phyloP scores from a whole-genome alignment of 2,113 vertebrate genomes.

The Gopherus evgoodei region DNA sequence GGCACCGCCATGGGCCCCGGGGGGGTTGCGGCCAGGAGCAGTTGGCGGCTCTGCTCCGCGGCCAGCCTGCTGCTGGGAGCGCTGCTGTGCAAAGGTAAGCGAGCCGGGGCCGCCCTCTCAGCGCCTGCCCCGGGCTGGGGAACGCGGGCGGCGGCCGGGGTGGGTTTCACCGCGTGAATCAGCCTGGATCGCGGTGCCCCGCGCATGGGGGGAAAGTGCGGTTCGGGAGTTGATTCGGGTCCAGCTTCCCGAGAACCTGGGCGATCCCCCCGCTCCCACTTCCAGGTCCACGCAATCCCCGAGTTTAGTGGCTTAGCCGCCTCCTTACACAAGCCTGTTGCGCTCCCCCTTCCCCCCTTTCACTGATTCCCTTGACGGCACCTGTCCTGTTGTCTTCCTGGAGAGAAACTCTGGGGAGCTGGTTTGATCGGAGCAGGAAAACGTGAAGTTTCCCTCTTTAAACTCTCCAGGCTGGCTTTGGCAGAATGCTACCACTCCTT shows the following conservation, averaged over 20 bases:
- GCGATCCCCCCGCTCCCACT: not conserved
- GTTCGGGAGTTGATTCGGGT: not conserved
- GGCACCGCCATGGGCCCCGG: not conserved
- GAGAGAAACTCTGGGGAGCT: not conserved
- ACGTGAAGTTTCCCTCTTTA: conserved; percentile 1
- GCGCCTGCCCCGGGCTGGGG: not conserved
- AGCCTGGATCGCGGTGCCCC: too few species aligned
- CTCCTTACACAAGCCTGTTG: accelerated
- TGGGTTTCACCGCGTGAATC: not conserved
- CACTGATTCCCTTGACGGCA: too few species aligned
- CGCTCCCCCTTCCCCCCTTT: not conserved
- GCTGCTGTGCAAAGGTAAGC: conserved; percentile 77
- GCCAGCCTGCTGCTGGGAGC: conserved; percentile 71
- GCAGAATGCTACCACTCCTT: accelerated
- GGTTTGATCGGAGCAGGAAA: not conserved
- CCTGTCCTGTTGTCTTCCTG: too few species aligned
- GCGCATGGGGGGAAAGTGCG: too few species aligned
- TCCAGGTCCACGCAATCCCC: not conserved
- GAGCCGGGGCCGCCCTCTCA: too few species aligned
- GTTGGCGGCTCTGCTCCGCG: not conserved
- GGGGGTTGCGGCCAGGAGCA: not conserved
- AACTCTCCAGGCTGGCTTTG: accelerated
- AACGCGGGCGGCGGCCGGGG: not conserved
- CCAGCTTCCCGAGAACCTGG: not conserved
- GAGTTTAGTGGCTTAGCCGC: not conserved